These are phyloP conservation scores for Sesamia inferens DNA, from an alignment of 2,888 invertebrate genomes.

Conservation along the genomic window DNA sequence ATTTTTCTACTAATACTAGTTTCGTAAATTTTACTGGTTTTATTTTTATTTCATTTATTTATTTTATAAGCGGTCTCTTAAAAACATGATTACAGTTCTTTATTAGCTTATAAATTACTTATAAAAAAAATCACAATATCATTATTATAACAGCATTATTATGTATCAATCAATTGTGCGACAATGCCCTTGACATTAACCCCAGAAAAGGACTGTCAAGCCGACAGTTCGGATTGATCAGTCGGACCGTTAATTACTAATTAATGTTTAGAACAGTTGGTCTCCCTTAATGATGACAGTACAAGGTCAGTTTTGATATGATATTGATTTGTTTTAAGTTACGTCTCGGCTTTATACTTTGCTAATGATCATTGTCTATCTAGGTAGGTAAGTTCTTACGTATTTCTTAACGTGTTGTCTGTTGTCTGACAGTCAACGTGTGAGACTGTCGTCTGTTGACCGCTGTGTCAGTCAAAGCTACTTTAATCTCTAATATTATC, in stretches of 20 bases:
- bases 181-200: conserved; percentile 59
- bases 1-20: no score
- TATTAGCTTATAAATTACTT: neutral
- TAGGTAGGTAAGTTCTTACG: neutral
- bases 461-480: no score
- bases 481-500: neutral
- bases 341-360: neutral
- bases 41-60: no score
- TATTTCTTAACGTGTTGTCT: no score
- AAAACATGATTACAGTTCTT: neutral
- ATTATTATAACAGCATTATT: neutral
- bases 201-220: conserved; percentile 39
- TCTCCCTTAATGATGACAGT: conserved; percentile 55
- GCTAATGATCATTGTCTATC: neutral
- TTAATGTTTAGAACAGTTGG: conserved; percentile 48
- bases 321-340: conserved; percentile 25
- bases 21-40: no score
- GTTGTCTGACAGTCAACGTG: no score
- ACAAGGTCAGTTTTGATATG: conserved; percentile 54
- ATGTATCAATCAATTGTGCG: conserved; percentile 19
- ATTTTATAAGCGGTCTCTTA: neutral
- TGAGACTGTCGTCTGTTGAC: no score
- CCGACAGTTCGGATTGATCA: conserved; percentile 52
- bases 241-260: conserved; percentile 45
- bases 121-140: neutral